phyloP scores from a whole-genome alignment of 2,888 invertebrate genomes.

The Orthonevra nobilis region DNA sequence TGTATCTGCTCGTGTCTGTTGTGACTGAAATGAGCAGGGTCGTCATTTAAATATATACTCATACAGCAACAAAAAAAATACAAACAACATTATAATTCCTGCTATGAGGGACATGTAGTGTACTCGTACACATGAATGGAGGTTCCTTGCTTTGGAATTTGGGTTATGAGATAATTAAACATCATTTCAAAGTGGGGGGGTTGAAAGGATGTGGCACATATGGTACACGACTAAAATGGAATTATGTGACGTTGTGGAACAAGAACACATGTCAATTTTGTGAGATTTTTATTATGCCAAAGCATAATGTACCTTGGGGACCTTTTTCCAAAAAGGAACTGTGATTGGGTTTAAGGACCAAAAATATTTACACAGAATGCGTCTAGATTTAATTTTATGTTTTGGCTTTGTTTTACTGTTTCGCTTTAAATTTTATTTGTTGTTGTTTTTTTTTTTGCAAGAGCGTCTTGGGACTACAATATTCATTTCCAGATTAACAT shows the following conservation, averaged over 20 bases:
- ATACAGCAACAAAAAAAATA: not conserved
- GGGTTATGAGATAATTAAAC: conserved; percentile 68
- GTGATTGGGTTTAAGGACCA: too few species aligned
- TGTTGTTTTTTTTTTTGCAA: too few species aligned
- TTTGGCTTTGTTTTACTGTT: too few species aligned
- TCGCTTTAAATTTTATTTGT: too few species aligned
- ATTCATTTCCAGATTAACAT: too few species aligned
- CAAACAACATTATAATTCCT: conserved; percentile 40
- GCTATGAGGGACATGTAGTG: conserved; percentile 28
- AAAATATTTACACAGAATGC: too few species aligned
- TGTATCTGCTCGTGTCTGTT: conserved; percentile 59
- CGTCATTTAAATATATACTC: conserved; percentile 44
- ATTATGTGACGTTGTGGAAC: conserved; percentile 37
- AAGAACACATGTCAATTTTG: conserved; percentile 34
- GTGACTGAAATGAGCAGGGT: conserved; percentile 44
- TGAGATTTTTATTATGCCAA: conserved; percentile 20
- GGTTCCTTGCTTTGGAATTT: conserved; percentile 30
- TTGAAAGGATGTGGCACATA: conserved; percentile 44
- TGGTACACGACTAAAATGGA: conserved; percentile 45
- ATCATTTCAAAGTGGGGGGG: conserved; percentile 48
- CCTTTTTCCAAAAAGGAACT: too few species aligned
- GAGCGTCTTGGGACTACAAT: too few species aligned
- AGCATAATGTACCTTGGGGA: too few species aligned
- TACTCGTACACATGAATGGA: conserved; percentile 7
- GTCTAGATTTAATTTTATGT: too few species aligned